phyloP scores from a whole-genome alignment of 2,797 vertebrate species.

The Distichodus sexfasciatus region DNA sequence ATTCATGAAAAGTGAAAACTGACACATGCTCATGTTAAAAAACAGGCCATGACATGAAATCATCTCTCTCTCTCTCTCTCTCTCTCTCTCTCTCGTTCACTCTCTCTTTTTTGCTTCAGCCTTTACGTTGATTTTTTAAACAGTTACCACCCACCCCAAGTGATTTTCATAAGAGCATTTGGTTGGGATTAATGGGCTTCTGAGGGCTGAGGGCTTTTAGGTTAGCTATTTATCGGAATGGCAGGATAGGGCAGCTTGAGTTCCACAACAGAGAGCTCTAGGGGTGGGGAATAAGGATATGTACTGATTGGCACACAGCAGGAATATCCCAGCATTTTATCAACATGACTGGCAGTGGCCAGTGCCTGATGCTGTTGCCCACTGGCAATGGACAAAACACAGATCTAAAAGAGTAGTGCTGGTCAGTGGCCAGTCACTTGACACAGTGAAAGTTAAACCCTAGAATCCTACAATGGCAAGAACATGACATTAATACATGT shows the following conservation, averaged over 20 bases:
- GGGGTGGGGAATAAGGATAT: background rate
- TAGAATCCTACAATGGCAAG: no score
- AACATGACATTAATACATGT: background rate
- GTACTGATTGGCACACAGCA: slow-evolving; percentile 54
- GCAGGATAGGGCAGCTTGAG: slow-evolving; percentile 22
- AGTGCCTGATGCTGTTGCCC: slow-evolving; percentile 64
- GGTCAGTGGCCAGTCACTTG: background rate
- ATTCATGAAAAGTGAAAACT: no score
- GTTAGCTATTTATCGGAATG: slow-evolving; percentile 66
- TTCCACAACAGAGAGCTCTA: slow-evolving; percentile 12
- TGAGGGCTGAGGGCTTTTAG: slow-evolving; percentile 69
- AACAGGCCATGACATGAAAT: no score
- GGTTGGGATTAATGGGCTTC: slow-evolving; percentile 70
- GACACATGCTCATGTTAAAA: no score
- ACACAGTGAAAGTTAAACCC: background rate
- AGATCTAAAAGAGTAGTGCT: slow-evolving; percentile 58
- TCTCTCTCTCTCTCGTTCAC: background rate
- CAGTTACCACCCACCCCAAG: slow-evolving; percentile 63
- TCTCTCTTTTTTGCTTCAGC: slow-evolving; percentile 35
- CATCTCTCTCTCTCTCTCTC: no score
- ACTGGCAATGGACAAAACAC: slow-evolving; percentile 48
- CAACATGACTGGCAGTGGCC: slow-evolving; percentile 32
- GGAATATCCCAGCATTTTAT: slow-evolving; percentile 44
- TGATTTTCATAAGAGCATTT: slow-evolving; percentile 80
- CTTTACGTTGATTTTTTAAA: slow-evolving; percentile 73